Conservation (phyloP, 1,140 invertebrate species). For the Drosophila pectinifera region DNA sequence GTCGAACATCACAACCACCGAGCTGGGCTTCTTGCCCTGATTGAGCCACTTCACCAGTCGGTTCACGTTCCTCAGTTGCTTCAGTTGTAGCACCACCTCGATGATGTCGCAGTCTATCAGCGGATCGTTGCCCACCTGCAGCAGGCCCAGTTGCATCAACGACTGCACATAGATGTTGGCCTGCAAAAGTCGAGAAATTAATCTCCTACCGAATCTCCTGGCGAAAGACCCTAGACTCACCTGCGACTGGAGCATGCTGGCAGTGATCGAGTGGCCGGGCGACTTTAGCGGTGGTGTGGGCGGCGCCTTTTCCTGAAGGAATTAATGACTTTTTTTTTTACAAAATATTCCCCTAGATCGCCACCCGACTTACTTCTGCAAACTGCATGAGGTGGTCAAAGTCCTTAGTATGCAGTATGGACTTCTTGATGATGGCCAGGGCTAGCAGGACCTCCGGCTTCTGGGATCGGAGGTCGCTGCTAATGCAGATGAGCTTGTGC, state of each 20-base stretch:
- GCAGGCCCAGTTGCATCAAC: conserved; percentile 68
- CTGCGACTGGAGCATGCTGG: conserved; percentile 76
- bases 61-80: conserved; percentile 61
- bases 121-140: conserved; percentile 79
- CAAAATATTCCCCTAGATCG: not conserved
- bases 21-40: conserved; percentile 19
- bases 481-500: conserved; percentile 72
- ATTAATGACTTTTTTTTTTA: not conserved
- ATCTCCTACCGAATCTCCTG: not conserved
- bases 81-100: conserved; percentile 70
- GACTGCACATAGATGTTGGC: conserved; percentile 77
- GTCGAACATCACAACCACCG: conserved; percentile 68
- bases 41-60: conserved; percentile 54
- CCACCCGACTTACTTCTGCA: conserved; percentile 31
- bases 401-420: conserved; percentile 60
- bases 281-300: conserved; percentile 48
- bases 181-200: conserved; percentile 10
- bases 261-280: conserved; percentile 63
- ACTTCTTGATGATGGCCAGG: conserved; percentile 73
- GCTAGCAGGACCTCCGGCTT: conserved; percentile 74
- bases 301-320: conserved; percentile 32
- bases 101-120: conserved; percentile 76
- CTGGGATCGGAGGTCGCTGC: conserved; percentile 58
- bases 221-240: not conserved
- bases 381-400: conserved; percentile 64